Evolutionary conservation across 2,888 invertebrate genomes (phyloP).

Genomic region (Pachymerium ferrugineum): DNA sequence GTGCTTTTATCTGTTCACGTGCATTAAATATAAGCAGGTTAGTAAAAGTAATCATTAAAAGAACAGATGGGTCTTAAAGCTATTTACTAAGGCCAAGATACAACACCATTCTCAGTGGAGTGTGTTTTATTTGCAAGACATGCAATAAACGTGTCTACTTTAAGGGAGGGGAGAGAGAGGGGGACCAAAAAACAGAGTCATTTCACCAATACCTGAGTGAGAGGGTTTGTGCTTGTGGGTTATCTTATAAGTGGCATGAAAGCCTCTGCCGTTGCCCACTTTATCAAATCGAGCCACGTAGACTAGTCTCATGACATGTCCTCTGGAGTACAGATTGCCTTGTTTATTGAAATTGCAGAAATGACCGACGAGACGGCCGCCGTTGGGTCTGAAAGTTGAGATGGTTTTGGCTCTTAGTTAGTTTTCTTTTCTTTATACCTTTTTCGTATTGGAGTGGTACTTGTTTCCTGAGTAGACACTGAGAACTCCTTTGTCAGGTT

Average conservation of each 20-base stretch:
- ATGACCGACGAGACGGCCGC: constrained; percentile 37
- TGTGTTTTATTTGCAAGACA: constrained; percentile 13
- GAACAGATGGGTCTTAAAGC: background rate
- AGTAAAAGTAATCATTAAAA: constrained; percentile 3
- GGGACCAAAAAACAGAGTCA: background rate
- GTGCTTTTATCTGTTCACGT: constrained; percentile 8
- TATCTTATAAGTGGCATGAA: constrained; percentile 40
- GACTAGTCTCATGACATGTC: constrained; percentile 37
- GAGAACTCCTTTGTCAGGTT: constrained; percentile 38
- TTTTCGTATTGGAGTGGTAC: too few species aligned
- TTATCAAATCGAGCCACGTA: constrained; percentile 39
- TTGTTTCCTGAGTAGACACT: constrained; percentile 30
- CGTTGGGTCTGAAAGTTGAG: background rate
- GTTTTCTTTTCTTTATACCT: background rate
- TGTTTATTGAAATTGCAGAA: constrained; percentile 41
- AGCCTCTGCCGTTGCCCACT: constrained; percentile 42
- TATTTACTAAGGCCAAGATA: background rate
- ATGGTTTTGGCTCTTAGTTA: background rate
- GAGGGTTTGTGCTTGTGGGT: constrained; percentile 33
- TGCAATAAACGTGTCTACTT: background rate
- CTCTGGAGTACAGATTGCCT: constrained; percentile 39
- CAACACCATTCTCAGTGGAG: background rate
- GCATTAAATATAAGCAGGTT: constrained; percentile 3
- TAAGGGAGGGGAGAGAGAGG: background rate
- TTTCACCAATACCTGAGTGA: constrained; percentile 9